Percentiles rank a stretch among this genome's conserved stretches.
These are phyloP conservation scores for Lerista edwardsae DNA, from an alignment of 2,797 vertebrate genomes.

Conservation along the genomic window DNA sequence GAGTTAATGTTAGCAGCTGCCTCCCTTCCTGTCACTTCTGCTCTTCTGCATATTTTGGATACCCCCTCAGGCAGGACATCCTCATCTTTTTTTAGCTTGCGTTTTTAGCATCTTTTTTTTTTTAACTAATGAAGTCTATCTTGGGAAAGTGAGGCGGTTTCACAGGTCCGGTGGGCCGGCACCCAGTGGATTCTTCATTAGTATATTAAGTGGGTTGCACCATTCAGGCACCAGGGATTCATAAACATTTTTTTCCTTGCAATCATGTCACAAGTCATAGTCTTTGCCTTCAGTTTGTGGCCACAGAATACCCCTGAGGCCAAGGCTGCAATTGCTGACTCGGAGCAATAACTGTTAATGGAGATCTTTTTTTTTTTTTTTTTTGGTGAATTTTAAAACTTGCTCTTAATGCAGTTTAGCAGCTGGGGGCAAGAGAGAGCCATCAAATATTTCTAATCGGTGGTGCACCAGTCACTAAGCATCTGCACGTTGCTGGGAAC, in stretches of 20 bases:
- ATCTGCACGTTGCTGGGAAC: not conserved
- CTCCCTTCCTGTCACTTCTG: slow-evolving; percentile 27
- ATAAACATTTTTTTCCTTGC: slow-evolving; percentile 41
- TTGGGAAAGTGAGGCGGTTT: slow-evolving; percentile 44
- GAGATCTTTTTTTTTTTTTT: not conserved
- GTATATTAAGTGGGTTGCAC: slow-evolving; percentile 27
- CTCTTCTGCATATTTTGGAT: slow-evolving; percentile 43
- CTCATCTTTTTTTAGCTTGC: slow-evolving; percentile 18
- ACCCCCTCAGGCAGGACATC: slow-evolving; percentile 32
- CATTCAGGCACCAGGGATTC: slow-evolving; percentile 36
- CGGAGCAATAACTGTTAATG: slow-evolving; percentile 9
- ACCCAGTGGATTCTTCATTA: slow-evolving; percentile 31
- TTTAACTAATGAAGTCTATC: not conserved
- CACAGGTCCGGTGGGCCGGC: slow-evolving; percentile 36
- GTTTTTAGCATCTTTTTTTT: no score
- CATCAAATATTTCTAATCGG: not conserved
- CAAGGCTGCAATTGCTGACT: slow-evolving; percentile 33
- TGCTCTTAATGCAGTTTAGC: slow-evolving; percentile 21
- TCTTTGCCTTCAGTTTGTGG: slow-evolving; percentile 14
- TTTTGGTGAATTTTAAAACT: not conserved
- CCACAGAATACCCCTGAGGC: slow-evolving; percentile 49
- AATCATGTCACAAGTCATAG: not conserved
- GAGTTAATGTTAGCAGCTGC: slow-evolving; percentile 34
- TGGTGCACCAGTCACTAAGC: not conserved
- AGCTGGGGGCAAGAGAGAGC: not conserved